Conservation (phyloP, 2,888 invertebrate genomes). For the Lasioglossum leucozonium region DNA sequence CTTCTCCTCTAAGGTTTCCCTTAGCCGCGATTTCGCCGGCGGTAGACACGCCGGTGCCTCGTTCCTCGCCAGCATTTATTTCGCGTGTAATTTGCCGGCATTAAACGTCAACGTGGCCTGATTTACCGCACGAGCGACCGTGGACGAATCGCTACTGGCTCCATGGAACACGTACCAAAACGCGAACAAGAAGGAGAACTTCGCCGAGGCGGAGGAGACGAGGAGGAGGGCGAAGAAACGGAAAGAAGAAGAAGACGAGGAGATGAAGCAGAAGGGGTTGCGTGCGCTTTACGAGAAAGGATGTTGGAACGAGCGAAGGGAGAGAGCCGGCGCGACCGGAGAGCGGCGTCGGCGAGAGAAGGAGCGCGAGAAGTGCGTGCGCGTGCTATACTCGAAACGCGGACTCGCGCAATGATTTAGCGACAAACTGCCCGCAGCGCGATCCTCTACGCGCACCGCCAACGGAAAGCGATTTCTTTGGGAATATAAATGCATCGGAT, state of each 20-base stretch:
- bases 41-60: constrained; percentile 51
- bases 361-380: constrained; percentile 44
- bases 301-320: constrained; percentile 34
- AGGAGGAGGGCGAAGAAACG: constrained; percentile 38
- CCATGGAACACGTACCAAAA: constrained; percentile 76
- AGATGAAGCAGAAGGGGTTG: constrained; percentile 52
- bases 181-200: constrained; percentile 50
- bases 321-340: neutral
- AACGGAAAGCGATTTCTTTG: neutral
- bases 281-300: constrained; percentile 60
- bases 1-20: constrained; percentile 22
- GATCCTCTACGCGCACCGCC: constrained; percentile 35
- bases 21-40: constrained; percentile 35
- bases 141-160: constrained; percentile 81
- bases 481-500: neutral
- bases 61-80: constrained; percentile 79
- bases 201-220: neutral
- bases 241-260: constrained; percentile 43
- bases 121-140: constrained; percentile 81
- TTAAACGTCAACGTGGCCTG: constrained; percentile 83
- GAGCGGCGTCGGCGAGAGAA: constrained; percentile 34
- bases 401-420: constrained; percentile 76
- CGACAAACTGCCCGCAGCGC: constrained; percentile 76
- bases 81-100: constrained; percentile 83
- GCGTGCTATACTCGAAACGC: constrained; percentile 48